Base-by-base conservation (phyloP, 2,113 vertebrate species). In the Dipodomys merriami region DNA sequence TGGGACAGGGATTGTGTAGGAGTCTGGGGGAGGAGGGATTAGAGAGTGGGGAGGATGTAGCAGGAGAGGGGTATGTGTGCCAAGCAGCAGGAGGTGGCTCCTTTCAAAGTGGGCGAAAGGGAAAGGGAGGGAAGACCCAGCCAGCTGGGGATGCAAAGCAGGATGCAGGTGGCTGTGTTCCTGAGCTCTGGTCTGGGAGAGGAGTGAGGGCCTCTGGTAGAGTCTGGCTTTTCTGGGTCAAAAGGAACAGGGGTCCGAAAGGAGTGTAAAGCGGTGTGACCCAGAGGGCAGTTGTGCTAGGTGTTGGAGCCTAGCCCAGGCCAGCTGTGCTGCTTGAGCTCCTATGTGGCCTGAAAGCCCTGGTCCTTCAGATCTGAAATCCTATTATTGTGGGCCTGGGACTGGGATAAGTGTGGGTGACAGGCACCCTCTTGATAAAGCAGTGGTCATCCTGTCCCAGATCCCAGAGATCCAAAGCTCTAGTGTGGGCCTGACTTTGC, bases 1-100 rank as follows among this genome's bases (percentile, higher is more conserved):
- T 89, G 82, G 95, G 94, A 88, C 78, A 64, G 84, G 88, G 91
- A 95, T 94, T 95, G 93, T 94, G 96, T 94, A 85, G 96, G 96
- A 95, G 95, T 91, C 53, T 93, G 78, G 46, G 84, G 94, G 91
- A 16, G 53, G 53, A 13, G 53, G 12, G 39, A 39, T 39, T 39
- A 53, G 35, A 89, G 91, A 62, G 60, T 30, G 35, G 72, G 81
- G 87, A 96, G 96, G 94, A 90, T 95, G 83, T 64, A 49, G 74
- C 73, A 7, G 79, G 74, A 87, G 86, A 39, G 64, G 64, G 77
- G 87, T 71, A n/a, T 83, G 16, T 2, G 12, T 74, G 94, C 96
- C 88, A 82, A 83, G 94, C 91, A 83, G 90, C 88, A 60, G 95
- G 94, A 67, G 90, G 65, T 80, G 77, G 73, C 77, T 88, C 33